Evolutionary conservation across 2,797 vertebrate species (phyloP).

Genomic region (Sphaeramia orbicularis): DNA sequence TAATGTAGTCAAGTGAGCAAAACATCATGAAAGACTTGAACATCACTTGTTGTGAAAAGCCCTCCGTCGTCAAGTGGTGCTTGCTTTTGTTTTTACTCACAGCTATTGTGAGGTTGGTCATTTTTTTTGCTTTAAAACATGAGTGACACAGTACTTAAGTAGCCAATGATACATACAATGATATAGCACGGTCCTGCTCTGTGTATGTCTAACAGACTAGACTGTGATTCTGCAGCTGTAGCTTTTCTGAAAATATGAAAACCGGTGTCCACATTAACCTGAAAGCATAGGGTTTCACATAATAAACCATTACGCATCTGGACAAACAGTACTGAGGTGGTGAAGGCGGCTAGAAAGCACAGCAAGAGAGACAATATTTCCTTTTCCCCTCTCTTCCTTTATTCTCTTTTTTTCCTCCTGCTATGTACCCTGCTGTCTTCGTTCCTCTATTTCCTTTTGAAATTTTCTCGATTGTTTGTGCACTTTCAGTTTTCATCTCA

Average conservation of each 20-base stretch:
- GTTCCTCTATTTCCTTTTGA: slow-evolving; percentile 20
- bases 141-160: not conserved
- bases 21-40: not conserved
- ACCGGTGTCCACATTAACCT: slow-evolving; percentile 35
- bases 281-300: slow-evolving; percentile 56
- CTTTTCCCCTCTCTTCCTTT: slow-evolving; percentile 4
- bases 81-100: too few relatives aligned
- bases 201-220: not conserved
- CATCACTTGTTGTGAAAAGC: not conserved
- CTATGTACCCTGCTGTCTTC: slow-evolving; percentile 6
- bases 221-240: slow-evolving; percentile 30
- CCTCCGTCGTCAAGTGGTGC: not conserved
- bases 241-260: slow-evolving; percentile 25
- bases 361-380: slow-evolving; percentile 31
- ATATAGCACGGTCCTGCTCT: not conserved
- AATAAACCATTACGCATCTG: slow-evolving; percentile 78
- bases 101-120: not conserved
- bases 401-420: slow-evolving; percentile 18
- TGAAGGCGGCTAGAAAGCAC: slow-evolving; percentile 47
- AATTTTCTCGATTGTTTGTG: slow-evolving; percentile 19
- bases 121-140: not conserved
- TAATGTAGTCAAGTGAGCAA: slow-evolving; percentile 7
- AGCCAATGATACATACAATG: not conserved
- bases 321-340: slow-evolving; percentile 70
- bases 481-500: slow-evolving; percentile 2